Evolutionary conservation across 2,888 invertebrate species (phyloP), one percentile per base, ranked within the genome.

Genomic region (Drosophila prostipennis): DNA sequence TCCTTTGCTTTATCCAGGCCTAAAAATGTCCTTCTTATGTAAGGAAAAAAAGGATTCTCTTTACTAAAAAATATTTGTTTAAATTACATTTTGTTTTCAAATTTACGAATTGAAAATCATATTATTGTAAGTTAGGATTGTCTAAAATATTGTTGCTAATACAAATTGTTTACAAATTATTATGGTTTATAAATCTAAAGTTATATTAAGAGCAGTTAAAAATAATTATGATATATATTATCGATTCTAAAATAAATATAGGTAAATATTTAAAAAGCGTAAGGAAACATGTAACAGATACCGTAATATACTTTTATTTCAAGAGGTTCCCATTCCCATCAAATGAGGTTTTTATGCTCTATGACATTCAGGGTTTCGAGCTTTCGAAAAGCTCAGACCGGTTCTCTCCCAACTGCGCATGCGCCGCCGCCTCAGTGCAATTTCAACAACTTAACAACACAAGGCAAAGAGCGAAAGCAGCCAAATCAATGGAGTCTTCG

Each of bases 321-420:
- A 37, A 2, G n/a, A 37, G n/a, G 37, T 37, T n/a, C 7, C 6
- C 6, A 29, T 37, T 37, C 13, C 13, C 13, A 43, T 6, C 43
- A 7, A 19, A 0, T 19, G 14, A 55, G 8, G 8, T 29, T 19
- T 29, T 39, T 8, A 7, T 11, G 37, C 32, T 39, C n/a, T 29
- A 29, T 16, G 6, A 39, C 39, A 29, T 39, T 57, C 39, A 29
- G 39, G 29, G 8, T 23, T 10, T n/a, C 2, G 8, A 29, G 59
- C 65, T 63, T 45, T 43, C 3, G 0, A 53, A 79, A 77, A 61
- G 61, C 61, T 42, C 11, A 8, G 61, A 63, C 83, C 85, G 77
- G 85, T 87, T 83, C 78, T 77, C 76, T 68, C 45, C 26, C 19
- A 68, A 73, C 76, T 78, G 78, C 77, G 81, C 72, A 75, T 81